Evolutionary conservation across 2,113 vertebrate genomes (phyloP), one percentile per base, ranked within the genome.

Genomic region (Rissa tridactyla): DNA sequence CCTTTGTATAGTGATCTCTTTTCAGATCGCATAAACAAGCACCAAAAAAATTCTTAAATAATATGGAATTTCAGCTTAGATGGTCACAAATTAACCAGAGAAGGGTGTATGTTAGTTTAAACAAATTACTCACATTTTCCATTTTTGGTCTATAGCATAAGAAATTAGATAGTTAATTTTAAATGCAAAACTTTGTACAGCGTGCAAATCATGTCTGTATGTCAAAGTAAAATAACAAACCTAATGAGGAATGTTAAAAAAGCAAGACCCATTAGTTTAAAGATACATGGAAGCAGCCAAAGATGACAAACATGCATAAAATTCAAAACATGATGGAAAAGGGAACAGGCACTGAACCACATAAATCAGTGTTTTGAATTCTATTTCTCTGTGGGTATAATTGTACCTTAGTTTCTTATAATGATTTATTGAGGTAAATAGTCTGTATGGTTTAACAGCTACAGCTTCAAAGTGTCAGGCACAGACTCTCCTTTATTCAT

Each of bases 361-460:
- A 98, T 98, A 98, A 98, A 98, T 98, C 98, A 97, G 96, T 98
- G 98, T 98, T 98, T 98, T 98, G 97, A 98, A 98, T 98, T 98
- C 97, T 97, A 98, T 98, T 98, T 98, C 98, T 98, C 98, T 97
- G 97, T 97, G 98, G 98, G 97, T 98, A 98, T 98, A 98, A 99
- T 98, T 98, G 98, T 98, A 98, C 97, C 98, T 98, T 98, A 98
- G 98, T 98, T 98, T 98, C 98, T 98, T 98, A 97, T 98, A 98
- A 98, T 98, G 98, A 98, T 98, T 98, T 98, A 98, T 98, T 98
- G 98, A 98, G 98, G 98, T 98, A 98, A 98, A 98, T 98, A 98
- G 98, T 98, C 98, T 98, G 97, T 98, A 98, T 98, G 98, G 98
- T 98, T 98, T 98, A 98, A 98, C 98, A 98, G 98, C 98, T 97